phyloP scores from a whole-genome alignment of 2,888 invertebrate genomes.

The Lottia gigantea region DNA sequence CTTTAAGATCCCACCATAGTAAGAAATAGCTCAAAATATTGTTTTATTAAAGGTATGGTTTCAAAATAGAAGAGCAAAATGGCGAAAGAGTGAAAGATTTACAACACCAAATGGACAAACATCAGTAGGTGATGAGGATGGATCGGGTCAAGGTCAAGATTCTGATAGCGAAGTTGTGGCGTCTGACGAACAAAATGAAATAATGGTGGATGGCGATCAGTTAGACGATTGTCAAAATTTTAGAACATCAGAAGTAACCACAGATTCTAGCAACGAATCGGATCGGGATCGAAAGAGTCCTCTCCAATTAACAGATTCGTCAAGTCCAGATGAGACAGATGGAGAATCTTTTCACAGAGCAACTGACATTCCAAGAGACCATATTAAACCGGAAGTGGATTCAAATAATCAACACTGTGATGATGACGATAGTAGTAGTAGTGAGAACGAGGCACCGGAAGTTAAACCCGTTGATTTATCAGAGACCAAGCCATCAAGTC shows the following conservation, averaged over 20 bases:
- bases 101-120: constrained; percentile 69
- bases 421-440: constrained; percentile 12
- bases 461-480: constrained; percentile 25
- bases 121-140: background rate
- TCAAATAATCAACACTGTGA: constrained; percentile 1
- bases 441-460: background rate
- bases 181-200: constrained; percentile 3
- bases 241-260: background rate
- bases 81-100: constrained; percentile 66
- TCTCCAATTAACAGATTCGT: background rate
- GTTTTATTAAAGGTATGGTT: constrained; percentile 25
- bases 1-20: too few species aligned
- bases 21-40: too few species aligned
- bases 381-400: background rate
- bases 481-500: background rate
- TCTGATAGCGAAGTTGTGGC: background rate
- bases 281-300: constrained; percentile 5
- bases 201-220: background rate
- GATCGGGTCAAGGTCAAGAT: constrained; percentile 3
- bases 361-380: background rate
- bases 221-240: constrained; percentile 8
- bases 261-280: constrained; percentile 3
- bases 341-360: background rate
- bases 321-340: background rate
- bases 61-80: constrained; percentile 64